Evolutionary conservation across 2,113 vertebrate genomes (phyloP), one percentile per base, ranked within the genome.

Genomic region (Sorex fumeus): DNA sequence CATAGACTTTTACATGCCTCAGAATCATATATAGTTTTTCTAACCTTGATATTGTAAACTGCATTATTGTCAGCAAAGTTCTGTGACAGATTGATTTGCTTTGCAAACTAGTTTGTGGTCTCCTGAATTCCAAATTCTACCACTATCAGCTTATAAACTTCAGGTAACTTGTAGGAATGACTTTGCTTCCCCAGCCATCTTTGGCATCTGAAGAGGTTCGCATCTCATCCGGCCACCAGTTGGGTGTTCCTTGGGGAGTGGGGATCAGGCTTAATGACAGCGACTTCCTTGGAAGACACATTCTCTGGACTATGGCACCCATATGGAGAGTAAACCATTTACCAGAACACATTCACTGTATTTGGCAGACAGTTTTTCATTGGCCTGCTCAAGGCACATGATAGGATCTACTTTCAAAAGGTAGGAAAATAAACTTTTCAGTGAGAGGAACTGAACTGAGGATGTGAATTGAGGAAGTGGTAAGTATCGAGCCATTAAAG

Each of bases 161-260:
- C 53, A 78, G 78, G 45, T 60, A 25, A 16, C 43, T 8, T 36
- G 34, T 1, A 18, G n/a, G 13, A 53, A 34, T 91, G 74, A 75
- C 83, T 91, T 66, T 32, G 50, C 66, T 88, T 93, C 70, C 76
- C 64, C 45, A 62, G 11, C 34, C 40, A 28, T 18, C 78, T 23
- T 57, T 64, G 74, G 27, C 43, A 45, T 91, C 64, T 85, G 50
- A 75, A 7, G 36, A 45, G 3, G 3, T 40, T 40, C 10, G 27
- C 71, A n/a, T n/a, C 43, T 23, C 53, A 69, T 53, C 23, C 27
- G 0, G 25, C 64, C 64, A 43, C 50, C 23, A 3, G 15, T 9
- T 83, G 21, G 15, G 47, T 45, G 16, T 79, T 74, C 47, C 32
- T 69, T 79, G 53, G 53, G 53, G 15, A 53, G 36, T 15, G 30